Evolutionary conservation across 2,113 vertebrate species (phyloP), one percentile per base, ranked within the genome.

Genomic region (Otis tarda): DNA sequence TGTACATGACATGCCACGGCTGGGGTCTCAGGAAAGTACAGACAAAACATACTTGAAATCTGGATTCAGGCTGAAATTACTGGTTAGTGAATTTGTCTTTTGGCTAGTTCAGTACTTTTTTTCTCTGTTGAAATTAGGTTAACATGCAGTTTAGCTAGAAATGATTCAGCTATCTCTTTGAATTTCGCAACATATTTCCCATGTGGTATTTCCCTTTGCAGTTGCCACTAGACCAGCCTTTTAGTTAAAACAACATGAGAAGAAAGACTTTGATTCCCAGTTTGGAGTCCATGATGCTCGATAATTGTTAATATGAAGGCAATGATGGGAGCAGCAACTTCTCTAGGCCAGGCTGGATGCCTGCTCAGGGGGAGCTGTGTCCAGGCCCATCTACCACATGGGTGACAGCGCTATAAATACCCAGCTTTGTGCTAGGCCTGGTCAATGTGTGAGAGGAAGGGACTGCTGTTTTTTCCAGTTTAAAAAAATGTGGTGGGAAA

Each of bases 361-460:
- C 53, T 43, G 70, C 88, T 37, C 31, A 24, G 79, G 37, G 25
- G 47, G 31, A 78, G 64, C 78, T n/a, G 39, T 55, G 43, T n/a
- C 52, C 55, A 22, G 30, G 47, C 35, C n/a, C 3, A 4, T 7
- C 56, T 27, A 28, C 15, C 10, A 14, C 43, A 22, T 0, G 1
- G 28, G 18, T 52, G 74, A 47, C 50, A 70, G 28, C 37, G 20
- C 28, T 13, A 6, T 12, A 3, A 90, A 39, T 22, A 65, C 6
- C 17, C 30, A 65, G 47, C 56, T 70, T 15, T 3, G 1, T 57
- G 71, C 45, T 31, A 43, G 24, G 37, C 57, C 76, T 30, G 43
- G 22, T 5, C 3, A 1, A 8, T 0, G 1, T 4, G 5, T 3
- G 12, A 52, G 2, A 55, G 47, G 33, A 67, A 68, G 35, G 43